Base-by-base conservation (phyloP, 2,113 vertebrate genomes). In the Tricholaema leucomelas region DNA sequence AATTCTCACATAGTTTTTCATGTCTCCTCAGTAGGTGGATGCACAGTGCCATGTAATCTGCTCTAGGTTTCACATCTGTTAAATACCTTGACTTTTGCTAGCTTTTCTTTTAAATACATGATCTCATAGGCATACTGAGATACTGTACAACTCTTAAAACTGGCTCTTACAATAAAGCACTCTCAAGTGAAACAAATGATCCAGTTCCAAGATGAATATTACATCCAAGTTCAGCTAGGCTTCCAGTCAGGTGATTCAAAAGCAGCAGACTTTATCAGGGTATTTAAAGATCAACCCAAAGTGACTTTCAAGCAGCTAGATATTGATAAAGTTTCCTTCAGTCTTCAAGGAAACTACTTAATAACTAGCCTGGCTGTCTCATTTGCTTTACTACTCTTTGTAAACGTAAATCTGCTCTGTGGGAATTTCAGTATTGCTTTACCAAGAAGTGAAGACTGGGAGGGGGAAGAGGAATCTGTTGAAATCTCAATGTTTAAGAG, bases 81-180 rank as follows among this genome's bases (percentile, higher is more conserved):
- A 67, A 75, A 63, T 42, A 87, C 9, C 50, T 63, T n/a, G 75
- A 67, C 35, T 90, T 76, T 54, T 78, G 13, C 35, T 71, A 58
- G n/a, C 36, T 87, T 85, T 19, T 33, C 52, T 84, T 74, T 77
- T 46, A 90, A 81, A 84, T 28, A 56, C 15, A 42, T 30, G 11
- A 84, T 54, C 42, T 83, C 56, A 59, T 30, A 90, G 73, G 52
- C 7, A 2, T 42, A 33, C 42, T 36, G 40, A 56, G 54, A 78
- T 81, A 83, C 9, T 75, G 54, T 30, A 74, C 33, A 73, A 71
- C 52, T 85, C 73, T 70, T 82, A 46, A 71, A 79, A 59, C 42
- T 83, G 19, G 52, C 65, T 95, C 56, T 88, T 86, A 77, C 25
- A 77, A 90, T 75, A 27, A 87, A 60, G 50, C 64, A 74, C 88